Evolutionary conservation across 2,797 vertebrate species (phyloP), one percentile per base, ranked within the genome.

Genomic region (Sebastes melanostomus): DNA sequence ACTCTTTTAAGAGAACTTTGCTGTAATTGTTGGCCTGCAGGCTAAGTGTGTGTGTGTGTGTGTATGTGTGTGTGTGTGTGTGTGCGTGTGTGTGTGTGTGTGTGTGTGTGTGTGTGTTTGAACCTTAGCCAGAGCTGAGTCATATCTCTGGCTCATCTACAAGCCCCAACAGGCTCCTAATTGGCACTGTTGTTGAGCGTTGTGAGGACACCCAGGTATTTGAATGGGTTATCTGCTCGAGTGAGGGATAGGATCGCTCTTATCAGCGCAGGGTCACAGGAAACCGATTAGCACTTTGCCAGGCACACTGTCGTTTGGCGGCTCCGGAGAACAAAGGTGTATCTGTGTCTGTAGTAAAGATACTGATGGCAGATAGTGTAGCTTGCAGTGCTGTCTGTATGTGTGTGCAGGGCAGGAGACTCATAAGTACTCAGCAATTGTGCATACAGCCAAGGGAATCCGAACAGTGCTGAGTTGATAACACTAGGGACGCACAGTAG

Each of bases 71-170:
- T 81, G 46, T 67, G 68, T 62, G 30, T 81, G 52, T 77, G 69
- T 81, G 75, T 75, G 80, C 85, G 12, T 12, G 34, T 12, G 11
- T 36, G 50, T 67, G 68, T 59, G 36, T 81, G 50, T 67, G 68
- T 62, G 68, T 62, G 30, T 81, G 50, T 67, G 68, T 63, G 52
- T 79, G 69, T 81, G 75, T 77, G 83, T 86, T 89, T 93, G 90
- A 91, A 88, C 84, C 81, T 77, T 55, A 86, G 89, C 89, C 84
- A 88, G 78, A 79, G 75, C 85, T 93, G 90, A 92, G 88, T 94
- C 91, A 88, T 94, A 94, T 94, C 92, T 91, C 85, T 86, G 86
- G 85, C 87, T 90, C 88, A 93, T 93, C 92, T 89, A 91, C 92
- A 93, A 90, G 92, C 75, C 87, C 83, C 86, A 79, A 87, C 93